phyloP scores from a whole-genome alignment of 1,140 invertebrate species.

The Hestina assimilis region DNA sequence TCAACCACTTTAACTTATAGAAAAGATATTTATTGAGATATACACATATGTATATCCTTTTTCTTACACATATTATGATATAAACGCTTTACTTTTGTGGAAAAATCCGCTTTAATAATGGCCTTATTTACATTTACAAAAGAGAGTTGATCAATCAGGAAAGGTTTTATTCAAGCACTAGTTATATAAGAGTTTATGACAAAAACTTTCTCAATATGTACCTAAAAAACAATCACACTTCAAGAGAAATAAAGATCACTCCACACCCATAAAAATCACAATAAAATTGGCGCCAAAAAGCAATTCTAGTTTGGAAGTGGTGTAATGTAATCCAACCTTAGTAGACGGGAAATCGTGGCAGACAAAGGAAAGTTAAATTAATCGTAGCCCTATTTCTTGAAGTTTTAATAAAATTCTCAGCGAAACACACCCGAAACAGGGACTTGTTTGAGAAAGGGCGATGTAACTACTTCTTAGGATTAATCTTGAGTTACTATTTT shows the following conservation, averaged over 20 bases:
- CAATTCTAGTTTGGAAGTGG: slow-evolving; percentile 22
- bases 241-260: not conserved
- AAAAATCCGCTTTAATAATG: too few relatives aligned
- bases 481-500: not conserved
- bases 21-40: too few relatives aligned
- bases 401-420: slow-evolving; percentile 24
- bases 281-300: slow-evolving; percentile 26
- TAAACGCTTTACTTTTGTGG: too few relatives aligned
- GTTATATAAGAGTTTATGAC: not conserved
- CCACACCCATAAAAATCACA: slow-evolving; percentile 19
- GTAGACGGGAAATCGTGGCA: slow-evolving; percentile 20
- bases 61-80: too few relatives aligned
- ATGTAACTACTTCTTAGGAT: not conserved
- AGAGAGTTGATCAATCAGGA: too few relatives aligned
- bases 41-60: too few relatives aligned
- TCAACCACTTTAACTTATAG: too few relatives aligned
- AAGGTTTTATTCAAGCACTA: not conserved
- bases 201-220: not conserved
- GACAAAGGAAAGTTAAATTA: slow-evolving; percentile 30
- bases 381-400: slow-evolving; percentile 11
- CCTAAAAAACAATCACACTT: not conserved
- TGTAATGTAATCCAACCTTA: slow-evolving; percentile 20
- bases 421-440: not conserved
- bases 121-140: too few relatives aligned
- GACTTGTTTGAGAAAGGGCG: not conserved